Evolutionary conservation across 2,888 invertebrate species (phyloP).

Genomic region (Achlya flavicornis): DNA sequence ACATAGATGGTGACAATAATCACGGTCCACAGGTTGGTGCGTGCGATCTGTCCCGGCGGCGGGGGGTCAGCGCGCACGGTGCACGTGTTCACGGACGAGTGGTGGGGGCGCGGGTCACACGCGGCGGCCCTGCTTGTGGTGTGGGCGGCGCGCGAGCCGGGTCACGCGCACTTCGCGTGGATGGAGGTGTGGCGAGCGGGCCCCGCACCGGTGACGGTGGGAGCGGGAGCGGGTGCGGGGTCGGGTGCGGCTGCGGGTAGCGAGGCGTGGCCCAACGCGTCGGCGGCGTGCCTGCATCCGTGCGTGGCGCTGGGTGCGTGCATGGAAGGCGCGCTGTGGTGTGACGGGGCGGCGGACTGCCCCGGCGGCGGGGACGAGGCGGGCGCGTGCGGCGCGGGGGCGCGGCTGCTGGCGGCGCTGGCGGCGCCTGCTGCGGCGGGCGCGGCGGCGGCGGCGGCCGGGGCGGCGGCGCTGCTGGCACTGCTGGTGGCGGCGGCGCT

Average conservation of each 20-base stretch:
- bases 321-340: slow-evolving; percentile 89
- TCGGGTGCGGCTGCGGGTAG: no score
- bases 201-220: slow-evolving; percentile 22
- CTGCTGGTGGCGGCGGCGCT: slow-evolving; percentile 77
- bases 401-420: slow-evolving; percentile 76
- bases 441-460: slow-evolving; percentile 73
- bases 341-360: slow-evolving; percentile 84
- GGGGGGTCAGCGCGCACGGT: slow-evolving; percentile 86
- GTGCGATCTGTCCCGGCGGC: slow-evolving; percentile 91
- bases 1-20: no score
- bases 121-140: slow-evolving; percentile 89
- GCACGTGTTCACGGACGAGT: slow-evolving; percentile 92
- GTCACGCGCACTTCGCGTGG: slow-evolving; percentile 91
- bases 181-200: slow-evolving; percentile 72
- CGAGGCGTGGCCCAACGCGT: no score
- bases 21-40: no score
- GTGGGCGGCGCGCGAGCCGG: slow-evolving; percentile 93
- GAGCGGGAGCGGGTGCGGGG: no score
- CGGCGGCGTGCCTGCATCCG: slow-evolving; percentile 58
- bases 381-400: slow-evolving; percentile 84
- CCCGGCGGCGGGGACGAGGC: slow-evolving; percentile 80
- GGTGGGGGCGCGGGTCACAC: slow-evolving; percentile 86
- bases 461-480: slow-evolving; percentile 77
- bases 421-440: slow-evolving; percentile 87
- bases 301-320: slow-evolving; percentile 91